Base-by-base conservation (phyloP, 2,888 invertebrate genomes). In the Lasioglossum figueresi region DNA sequence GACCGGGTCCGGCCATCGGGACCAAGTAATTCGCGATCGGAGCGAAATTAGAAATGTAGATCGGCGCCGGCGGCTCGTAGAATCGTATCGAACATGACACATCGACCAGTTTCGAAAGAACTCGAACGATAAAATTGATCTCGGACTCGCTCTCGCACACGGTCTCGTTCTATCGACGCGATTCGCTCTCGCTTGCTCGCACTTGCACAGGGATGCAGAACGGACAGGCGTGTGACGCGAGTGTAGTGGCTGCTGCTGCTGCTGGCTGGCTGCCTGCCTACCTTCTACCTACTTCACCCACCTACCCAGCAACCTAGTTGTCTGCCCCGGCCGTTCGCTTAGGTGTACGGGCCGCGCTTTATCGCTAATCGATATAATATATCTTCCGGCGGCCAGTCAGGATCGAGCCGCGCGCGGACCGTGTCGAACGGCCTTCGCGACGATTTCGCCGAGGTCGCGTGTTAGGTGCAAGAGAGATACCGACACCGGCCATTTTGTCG, bases 381-480 rank as follows among this genome's bases (percentile, higher is more conserved):
- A 90, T 88, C 84, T 88, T 87, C 87, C 85, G 68, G 68, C 78
- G 76, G 76, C 70, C 83, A 43, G 56, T 88, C 87, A 85, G 79
- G 86, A 87, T 82, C 89, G 85, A 83, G 86, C 87, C 10, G 45
- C 85, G 79, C 87, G 83, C 76, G 82, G 79, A 89, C 80, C 76
- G 89, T 79, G 85, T 84, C 86, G 87, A 87, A 85, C 91, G 92
- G 89, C 94, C 94, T 94, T 94, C 92, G 91, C 68, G 88, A 93
- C 88, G 88, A 91, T 92, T 93, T 93, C 88, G 91, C 87, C 94
- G 93, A 94, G 93, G 93, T 92, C 93, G 88, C 56, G 43, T 66
- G 63, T 70, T 68, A 56, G 56, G 56, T 56, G 56, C 56, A 56
- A 56, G n/a, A 56, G 56, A 56, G 56, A 56, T 2, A 12, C 71